Percentiles rank a stretch among this genome's conserved stretches.
phyloP scores from a whole-genome alignment of 2,113 vertebrate species.

The Cathartes aura region DNA sequence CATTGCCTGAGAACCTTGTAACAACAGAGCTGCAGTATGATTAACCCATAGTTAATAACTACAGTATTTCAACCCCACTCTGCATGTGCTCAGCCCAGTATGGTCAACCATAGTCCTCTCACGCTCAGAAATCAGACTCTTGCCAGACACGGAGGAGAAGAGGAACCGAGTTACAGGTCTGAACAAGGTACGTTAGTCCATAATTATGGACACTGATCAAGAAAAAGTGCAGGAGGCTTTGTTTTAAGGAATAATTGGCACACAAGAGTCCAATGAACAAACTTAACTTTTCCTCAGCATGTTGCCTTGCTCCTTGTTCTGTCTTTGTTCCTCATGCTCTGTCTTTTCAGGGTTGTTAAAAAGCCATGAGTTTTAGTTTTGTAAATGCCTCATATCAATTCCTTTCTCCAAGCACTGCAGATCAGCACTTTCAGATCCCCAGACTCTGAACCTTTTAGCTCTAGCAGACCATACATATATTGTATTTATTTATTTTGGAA shows the following conservation, averaged over 20 bases:
- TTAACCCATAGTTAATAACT: conserved; percentile 53
- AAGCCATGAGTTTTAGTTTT: conserved; percentile 25
- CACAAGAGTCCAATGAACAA: background rate
- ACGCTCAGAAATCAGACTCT: background rate
- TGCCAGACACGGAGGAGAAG: conserved; percentile 22
- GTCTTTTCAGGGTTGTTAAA: background rate
- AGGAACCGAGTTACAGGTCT: background rate
- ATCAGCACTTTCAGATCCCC: conserved; percentile 13
- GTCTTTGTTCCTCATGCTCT: background rate
- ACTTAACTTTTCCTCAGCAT: background rate
- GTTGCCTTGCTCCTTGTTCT: background rate
- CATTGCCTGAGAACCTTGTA: conserved; percentile 43
- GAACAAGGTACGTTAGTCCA: conserved; percentile 9
- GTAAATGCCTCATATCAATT: background rate
- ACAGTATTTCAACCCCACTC: conserved; percentile 50
- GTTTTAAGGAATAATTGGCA: conserved; percentile 44
- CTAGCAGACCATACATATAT: background rate
- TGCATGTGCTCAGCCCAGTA: background rate
- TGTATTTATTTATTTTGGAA: background rate
- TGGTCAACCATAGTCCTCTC: conserved; percentile 42
- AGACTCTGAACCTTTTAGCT: background rate
- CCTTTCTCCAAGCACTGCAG: background rate
- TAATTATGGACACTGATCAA: conserved; percentile 40
- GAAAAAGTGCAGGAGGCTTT: conserved; percentile 40
- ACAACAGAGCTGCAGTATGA: conserved; percentile 42